Conservation (phyloP, 1,140 invertebrate species). For the Rhagoletis zephyria region DNA sequence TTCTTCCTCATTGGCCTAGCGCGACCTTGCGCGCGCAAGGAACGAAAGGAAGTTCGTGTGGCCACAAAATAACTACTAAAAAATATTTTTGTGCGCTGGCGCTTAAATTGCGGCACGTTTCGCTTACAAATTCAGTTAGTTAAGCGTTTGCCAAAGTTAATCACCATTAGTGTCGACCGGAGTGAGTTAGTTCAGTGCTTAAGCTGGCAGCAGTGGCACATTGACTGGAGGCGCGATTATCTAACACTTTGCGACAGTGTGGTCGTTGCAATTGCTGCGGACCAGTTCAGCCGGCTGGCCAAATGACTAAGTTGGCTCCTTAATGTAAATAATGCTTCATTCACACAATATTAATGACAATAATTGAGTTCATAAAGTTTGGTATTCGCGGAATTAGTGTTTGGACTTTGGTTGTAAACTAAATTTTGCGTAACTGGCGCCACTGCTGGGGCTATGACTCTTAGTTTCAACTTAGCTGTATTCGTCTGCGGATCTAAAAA, state of each 20-base stretch:
- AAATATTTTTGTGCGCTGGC: conserved; percentile 6
- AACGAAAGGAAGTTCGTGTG: neutral
- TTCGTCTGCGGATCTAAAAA: too few relatives aligned
- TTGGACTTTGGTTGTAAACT: neutral
- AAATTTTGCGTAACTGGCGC: neutral
- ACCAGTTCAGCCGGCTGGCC: neutral
- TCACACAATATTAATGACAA: conserved; percentile 50
- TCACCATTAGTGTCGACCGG: conserved; percentile 28
- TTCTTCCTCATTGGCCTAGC: conserved; percentile 20
- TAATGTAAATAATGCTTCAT: conserved; percentile 8
- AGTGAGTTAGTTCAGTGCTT: conserved; percentile 32
- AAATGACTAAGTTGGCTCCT: neutral
- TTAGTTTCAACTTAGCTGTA: too few relatives aligned
- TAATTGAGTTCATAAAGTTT: conserved; percentile 32
- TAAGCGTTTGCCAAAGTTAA: conserved; percentile 44
- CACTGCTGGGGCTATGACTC: neutral
- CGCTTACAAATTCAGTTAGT: conserved; percentile 6
- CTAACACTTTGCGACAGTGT: neutral
- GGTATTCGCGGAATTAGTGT: neutral
- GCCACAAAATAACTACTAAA: neutral
- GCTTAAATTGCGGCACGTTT: conserved; percentile 31
- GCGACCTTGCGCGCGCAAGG: neutral
- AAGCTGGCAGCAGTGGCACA: neutral
- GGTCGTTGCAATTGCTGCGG: neutral
- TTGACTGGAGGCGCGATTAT: conserved; percentile 23